phyloP scores from a whole-genome alignment of 2,888 invertebrate genomes.

The Octonoba sinensis region DNA sequence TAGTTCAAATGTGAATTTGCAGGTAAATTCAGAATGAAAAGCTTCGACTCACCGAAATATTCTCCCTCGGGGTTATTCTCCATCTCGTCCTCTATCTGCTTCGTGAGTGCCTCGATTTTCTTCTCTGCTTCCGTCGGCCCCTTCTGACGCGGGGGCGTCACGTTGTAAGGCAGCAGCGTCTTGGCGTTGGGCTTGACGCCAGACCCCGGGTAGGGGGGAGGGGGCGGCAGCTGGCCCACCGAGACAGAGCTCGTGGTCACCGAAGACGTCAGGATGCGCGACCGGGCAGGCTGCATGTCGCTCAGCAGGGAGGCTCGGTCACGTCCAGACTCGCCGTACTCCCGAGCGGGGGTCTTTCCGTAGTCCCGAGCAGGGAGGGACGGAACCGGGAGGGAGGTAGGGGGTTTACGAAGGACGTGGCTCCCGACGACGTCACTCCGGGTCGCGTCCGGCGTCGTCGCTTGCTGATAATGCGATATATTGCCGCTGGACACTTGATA shows the following conservation, averaged over 20 bases:
- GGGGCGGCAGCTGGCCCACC: constrained; percentile 20
- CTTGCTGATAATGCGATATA: constrained; percentile 30
- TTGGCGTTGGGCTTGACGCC: constrained; percentile 57
- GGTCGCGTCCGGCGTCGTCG: constrained; percentile 19
- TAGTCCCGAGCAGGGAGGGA: constrained; percentile 26
- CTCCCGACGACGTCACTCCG: constrained; percentile 13
- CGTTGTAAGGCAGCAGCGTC: constrained; percentile 83
- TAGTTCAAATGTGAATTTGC: too few relatives aligned
- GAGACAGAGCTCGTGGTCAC: constrained; percentile 23
- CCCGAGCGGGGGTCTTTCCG: constrained; percentile 18
- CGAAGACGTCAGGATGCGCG: constrained; percentile 45
- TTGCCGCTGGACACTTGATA: constrained; percentile 52
- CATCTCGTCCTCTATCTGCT: constrained; percentile 94
- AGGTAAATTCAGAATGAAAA: too few relatives aligned
- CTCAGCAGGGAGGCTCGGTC: constrained; percentile 28
- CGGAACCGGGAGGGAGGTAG: constrained; percentile 44
- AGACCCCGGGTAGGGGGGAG: constrained; percentile 30
- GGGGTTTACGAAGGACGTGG: constrained; percentile 16
- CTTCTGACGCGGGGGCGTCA: constrained; percentile 85
- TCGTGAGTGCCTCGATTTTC: constrained; percentile 91
- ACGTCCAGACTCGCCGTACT: constrained; percentile 34
- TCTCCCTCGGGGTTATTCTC: constrained; percentile 95
- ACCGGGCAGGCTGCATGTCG: constrained; percentile 49
- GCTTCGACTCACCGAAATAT: constrained; percentile 91
- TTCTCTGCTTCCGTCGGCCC: constrained; percentile 92